Evolutionary conservation across 2,797 vertebrate genomes (phyloP), one percentile per base, ranked within the genome.

Genomic region (Lepilemur septentrionalis): DNA sequence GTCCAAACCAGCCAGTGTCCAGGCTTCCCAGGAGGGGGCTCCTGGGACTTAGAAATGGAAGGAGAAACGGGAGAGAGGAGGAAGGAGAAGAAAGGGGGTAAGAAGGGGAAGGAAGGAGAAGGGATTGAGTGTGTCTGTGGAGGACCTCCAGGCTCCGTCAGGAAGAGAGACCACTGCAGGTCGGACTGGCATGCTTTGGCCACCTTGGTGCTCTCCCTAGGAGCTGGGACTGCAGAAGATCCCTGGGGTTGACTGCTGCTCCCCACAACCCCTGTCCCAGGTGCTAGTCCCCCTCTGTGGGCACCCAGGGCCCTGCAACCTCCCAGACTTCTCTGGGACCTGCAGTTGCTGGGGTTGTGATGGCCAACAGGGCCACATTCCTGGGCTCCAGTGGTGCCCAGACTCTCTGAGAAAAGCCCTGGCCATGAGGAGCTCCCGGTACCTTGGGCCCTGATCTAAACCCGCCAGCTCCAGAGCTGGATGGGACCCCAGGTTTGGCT

Each of bases 111-210:
- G 22, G 28, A 18, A 2, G 22, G 48, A 28, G 12, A 35, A 30
- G 35, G 46, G 46, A 18, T 9, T 4, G 0, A 4, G 32, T 17
- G 11, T 4, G 35, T 20, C 30, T 3, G 0, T 0, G 30, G 48
- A 48, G 23, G n/a, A 3, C 32, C 12, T 22, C 20, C 15, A 8
- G 0, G 23, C 13, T 0, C 57, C 7, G n/a, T 4, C 15, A 6
- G n/a, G 41, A 52, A 65, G 25, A 18, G 20, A 14, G 2, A 2
- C 0, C 7, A 5, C 9, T 4, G 2, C 1, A 0, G 2, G 13
- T 1, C 22, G 20, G 12, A 32, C 0, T 5, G 1, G 20, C 7
- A 10, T 4, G 23, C 46, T 48, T 11, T 23, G 50, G 73, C 35
- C n/a, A 14, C 28, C 52, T 41, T 4, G 0, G 18, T 5, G 20